Evolutionary conservation across 2,113 vertebrate species (phyloP).

Genomic region (Nothocercus nigrocapillus): DNA sequence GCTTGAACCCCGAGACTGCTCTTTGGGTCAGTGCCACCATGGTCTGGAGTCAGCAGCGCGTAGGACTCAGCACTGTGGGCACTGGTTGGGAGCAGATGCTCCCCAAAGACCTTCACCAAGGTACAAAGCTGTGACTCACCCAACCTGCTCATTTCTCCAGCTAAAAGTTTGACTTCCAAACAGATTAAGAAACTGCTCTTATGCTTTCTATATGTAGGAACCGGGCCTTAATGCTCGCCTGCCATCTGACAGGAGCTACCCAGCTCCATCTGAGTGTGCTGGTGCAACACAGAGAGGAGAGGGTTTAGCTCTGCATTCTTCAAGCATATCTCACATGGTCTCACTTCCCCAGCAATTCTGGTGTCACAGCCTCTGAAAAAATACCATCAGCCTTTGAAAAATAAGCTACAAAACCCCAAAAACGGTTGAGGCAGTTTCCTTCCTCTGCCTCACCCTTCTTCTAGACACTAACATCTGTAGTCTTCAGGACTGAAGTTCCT

Average conservation of each 20-base stretch:
- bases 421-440: neutral
- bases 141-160: no score
- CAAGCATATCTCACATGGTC: neutral
- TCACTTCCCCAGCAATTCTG: neutral
- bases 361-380: neutral
- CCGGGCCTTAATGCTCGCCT: no score
- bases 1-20: no score
- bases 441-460: neutral
- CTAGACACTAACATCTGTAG: neutral
- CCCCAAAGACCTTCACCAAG: no score
- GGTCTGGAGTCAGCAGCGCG: neutral
- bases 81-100: neutral
- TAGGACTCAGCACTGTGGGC: neutral
- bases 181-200: no score
- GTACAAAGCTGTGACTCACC: no score
- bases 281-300: no score
- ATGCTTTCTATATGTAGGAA: no score
- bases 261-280: no score
- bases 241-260: no score
- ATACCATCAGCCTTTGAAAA: neutral
- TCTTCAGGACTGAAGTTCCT: constrained; percentile 15
- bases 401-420: neutral
- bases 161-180: no score
- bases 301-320: no score
- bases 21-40: neutral